Evolutionary conservation across 30 jellyfish, hydroid and myxozoan species (phyloP), one percentile per base, ranked within the genome.

Genomic region (Chironex yamaguchii): DNA sequence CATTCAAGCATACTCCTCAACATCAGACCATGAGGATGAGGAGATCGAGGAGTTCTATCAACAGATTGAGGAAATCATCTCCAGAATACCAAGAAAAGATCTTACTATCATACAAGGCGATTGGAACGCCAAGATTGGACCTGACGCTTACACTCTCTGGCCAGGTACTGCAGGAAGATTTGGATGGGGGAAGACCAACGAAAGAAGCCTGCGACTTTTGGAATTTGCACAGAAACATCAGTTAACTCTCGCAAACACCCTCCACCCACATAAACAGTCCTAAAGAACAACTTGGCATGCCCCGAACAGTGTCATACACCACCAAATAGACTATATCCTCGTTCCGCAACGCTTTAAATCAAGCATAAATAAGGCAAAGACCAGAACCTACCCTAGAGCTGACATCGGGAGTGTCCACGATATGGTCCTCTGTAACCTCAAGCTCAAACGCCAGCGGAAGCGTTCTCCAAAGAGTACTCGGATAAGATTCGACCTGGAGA

Each of bases 381-480:
- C 58, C 58, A 9, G 58, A 17, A 42, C 13, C 58, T 42, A 6
- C 17, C 58, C 58, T 6, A 17, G 17, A 42, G 58, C 58, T 17
- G 58, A 42, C 58, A 42, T 42, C 58, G 58, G 58, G 17, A 42
- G 58, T 42, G 58, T 9, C 58, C 58, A 42, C 58, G 17, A 42
- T 51, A 28, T 76, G 48, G 88, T 76, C 25, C 21, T 76, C 82
- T 54, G 34, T 54, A 53, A 52, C 0, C 58, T 79, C n/a, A 79
- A 79, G 48, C 4, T 79, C 25, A 79, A 58, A 53, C 17, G 25
- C 20, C 51, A 29, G 58, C 25, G 29, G 29, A 62, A 30, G 13
- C 33, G 48, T 11, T 54, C 23, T 22, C 4, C 68, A 34, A 42
- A 31, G 2, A 12, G 13, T 26, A 42, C 73, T 1, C 21, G 85